Base-by-base conservation (phyloP, 1,140 invertebrate species). In the Pemphigus obesinymphae region DNA sequence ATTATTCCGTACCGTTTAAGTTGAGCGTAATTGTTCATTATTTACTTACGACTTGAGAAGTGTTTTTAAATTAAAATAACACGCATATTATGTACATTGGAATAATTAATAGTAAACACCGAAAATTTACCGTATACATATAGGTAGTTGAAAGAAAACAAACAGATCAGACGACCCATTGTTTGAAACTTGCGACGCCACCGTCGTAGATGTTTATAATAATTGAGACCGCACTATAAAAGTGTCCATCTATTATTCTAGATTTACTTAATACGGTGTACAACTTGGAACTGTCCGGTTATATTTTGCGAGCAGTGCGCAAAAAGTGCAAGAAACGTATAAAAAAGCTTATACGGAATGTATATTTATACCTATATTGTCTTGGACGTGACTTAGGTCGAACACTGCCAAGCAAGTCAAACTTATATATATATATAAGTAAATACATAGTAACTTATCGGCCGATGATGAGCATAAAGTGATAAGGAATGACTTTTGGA, bases 401-500 rank as follows among this genome's bases (percentile, higher is more conserved):
- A 70, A 43, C n/a, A n/a, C 37, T 1, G 5, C n/a, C 1, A 8
- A 6, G 29, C 5, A 17, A 23, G 37, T 68, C 34, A 37, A 43
- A 70, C 34, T 40, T 66, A 66, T n/a, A n/a, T n/a, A n/a, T n/a
- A n/a, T n/a, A n/a, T n/a, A n/a, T n/a, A n/a, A n/a, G n/a, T n/a
- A n/a, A n/a, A n/a, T n/a, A n/a, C n/a, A n/a, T 2, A 40, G 40
- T 53, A 55, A 53, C 29, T 75, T 75, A 37, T 53, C 29, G 48
- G 11, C 50, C 45, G 37, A 75, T 55, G 37, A 75, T 55, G 45
- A 37, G 53, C 20, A 15, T n/a, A 20, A 75, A 55, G 31, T n/a
- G 72, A 53, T 75, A 75, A 34, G 72, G 26, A 75, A 75, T 37
- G 13, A 55, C 72, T 55, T 75, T 75, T n/a, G 29, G 53, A n/a